Evolutionary conservation across 2,797 vertebrate genomes (phyloP).

Genomic region (Emydoidea blandingii): DNA sequence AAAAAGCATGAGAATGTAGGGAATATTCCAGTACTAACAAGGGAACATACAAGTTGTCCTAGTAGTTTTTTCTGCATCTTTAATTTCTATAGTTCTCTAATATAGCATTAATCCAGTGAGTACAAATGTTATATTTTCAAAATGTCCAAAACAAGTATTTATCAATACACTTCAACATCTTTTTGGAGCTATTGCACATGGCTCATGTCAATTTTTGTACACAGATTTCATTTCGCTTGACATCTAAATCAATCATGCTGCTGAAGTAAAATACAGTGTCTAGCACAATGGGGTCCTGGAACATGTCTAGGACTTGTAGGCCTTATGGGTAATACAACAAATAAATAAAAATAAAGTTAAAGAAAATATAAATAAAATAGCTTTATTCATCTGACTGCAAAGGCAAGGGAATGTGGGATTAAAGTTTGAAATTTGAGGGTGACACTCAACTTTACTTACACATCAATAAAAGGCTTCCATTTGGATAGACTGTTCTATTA

Average conservation of each 20-base stretch:
- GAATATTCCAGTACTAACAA: background rate
- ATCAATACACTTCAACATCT: slow-evolving; percentile 28
- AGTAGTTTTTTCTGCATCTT: slow-evolving; percentile 18
- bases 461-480: slow-evolving; percentile 66
- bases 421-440: slow-evolving; percentile 65
- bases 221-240: slow-evolving; percentile 30
- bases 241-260: slow-evolving; percentile 9
- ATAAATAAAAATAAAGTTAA: background rate
- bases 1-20: background rate
- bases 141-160: slow-evolving; percentile 49
- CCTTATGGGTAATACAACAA: background rate
- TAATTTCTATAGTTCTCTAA: background rate
- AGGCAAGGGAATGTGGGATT: slow-evolving; percentile 27
- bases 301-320: background rate
- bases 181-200: slow-evolving; percentile 33
- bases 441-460: slow-evolving; percentile 60
- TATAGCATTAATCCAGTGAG: slow-evolving; percentile 6
- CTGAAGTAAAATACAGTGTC: background rate
- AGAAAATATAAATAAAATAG: slow-evolving; percentile 17
- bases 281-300: background rate
- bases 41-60: slow-evolving; percentile 17
- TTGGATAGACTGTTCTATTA: slow-evolving; percentile 62
- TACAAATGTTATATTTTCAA: background rate
- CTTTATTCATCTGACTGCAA: slow-evolving; percentile 14
- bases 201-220: background rate